Evolutionary conservation across 53 echinoderm and acorn worm genomes (phyloP), one percentile per base, ranked within the genome.

Genomic region (Crossaster papposus): DNA sequence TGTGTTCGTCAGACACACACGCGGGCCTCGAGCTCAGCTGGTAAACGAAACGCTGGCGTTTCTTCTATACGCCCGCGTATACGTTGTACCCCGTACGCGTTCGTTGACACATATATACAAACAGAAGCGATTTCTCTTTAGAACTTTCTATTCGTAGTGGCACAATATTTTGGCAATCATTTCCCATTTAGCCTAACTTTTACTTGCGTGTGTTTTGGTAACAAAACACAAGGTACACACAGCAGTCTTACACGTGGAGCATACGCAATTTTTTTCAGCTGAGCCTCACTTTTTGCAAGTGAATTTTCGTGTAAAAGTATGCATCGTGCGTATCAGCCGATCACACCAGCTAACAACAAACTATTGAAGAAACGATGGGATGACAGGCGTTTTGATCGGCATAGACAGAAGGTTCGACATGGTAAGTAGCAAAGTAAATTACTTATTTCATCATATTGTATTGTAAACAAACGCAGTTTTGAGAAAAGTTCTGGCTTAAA

Each of bases 321-420:
- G 96, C 99, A 99, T 82, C 90, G 99, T 20, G 96, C 99, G 20
- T 99, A 99, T 82, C 99, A 99, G 71, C 96, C 99, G 2, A 96
- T 99, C 14, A 99, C 99, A 18, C 99, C 99, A 13, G 96, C 99
- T 1, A 99, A 96, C 88, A 96, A 96, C 75, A 99, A 99, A 83
- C 81, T 99, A 3, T 73, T 99, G 80, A 96, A 93, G 91, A 93
- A 96, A 72, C 71, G 95, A 93, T 99, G 99, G 99, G 99, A 99
- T 37, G 95, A 99, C 72, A 92, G 94, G 33, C 77, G 95, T 23
- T 99, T 99, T 63, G 96, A 96, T 64, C 87, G 78, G 14, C 99
- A 99, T 82, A 65, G 96, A 78, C 92, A 92, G 79, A 99, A 99
- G 86, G 99, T 99, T 70, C 94, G 95, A 80, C 93, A 84, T 92